A percentile compares a stretch with the other conserved stretches of the same genome.
Evolutionary conservation across 2,113 vertebrate species (phyloP).

Genomic region (Theristicus caerulescens): DNA sequence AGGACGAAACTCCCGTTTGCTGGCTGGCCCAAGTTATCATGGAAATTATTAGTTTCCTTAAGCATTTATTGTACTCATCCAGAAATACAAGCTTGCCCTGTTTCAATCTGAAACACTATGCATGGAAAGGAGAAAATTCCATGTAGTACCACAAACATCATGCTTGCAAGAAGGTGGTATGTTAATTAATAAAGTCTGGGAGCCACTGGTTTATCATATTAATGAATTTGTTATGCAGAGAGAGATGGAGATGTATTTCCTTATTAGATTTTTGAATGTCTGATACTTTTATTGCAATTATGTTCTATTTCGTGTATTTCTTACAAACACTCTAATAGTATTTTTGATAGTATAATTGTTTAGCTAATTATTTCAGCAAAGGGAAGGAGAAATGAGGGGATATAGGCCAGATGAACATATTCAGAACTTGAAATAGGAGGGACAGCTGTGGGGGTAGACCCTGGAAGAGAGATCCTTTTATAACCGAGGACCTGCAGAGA

Average conservation of each 20-base stretch:
- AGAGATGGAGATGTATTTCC: constrained; percentile 13
- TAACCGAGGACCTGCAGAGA: neutral
- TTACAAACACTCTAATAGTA: neutral
- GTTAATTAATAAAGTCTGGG: constrained; percentile 54
- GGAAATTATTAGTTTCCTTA: constrained; percentile 54
- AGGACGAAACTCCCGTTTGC: neutral
- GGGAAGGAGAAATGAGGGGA: neutral
- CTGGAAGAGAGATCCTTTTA: neutral
- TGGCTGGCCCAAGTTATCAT: constrained; percentile 16
- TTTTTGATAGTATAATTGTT: neutral
- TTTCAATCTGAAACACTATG: neutral
- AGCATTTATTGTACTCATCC: constrained; percentile 8
- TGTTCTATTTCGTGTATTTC: neutral
- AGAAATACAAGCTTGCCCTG: constrained; percentile 47
- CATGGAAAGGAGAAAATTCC: neutral
- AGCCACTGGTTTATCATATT: constrained; percentile 40
- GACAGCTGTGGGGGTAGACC: neutral
- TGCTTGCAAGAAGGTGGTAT: constrained; percentile 33
- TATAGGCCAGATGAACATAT: neutral
- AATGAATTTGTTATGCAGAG: constrained; percentile 28
- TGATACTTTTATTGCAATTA: constrained; percentile 1
- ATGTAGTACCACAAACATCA: neutral
- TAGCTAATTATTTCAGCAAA: neutral
- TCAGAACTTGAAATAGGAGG: neutral
- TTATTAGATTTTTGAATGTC: constrained; percentile 27